These are phyloP conservation scores for Tonatia bakeri DNA, from an alignment of 2,113 vertebrate genomes.

Conservation along the genomic window DNA sequence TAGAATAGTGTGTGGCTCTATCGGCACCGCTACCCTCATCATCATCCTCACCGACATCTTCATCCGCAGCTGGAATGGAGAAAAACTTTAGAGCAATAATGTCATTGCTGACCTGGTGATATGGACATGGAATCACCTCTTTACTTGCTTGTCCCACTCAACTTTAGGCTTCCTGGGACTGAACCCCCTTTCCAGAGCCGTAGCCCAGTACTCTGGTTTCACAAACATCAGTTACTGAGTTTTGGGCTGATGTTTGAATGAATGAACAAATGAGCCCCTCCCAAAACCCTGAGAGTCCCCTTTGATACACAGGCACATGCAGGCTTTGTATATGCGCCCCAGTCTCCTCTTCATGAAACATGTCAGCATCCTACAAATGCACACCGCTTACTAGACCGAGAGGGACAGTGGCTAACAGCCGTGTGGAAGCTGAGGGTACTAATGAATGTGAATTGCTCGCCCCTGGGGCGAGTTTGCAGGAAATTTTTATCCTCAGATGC, in stretches of 20 bases:
- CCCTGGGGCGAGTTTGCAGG: background rate
- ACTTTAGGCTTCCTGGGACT: background rate
- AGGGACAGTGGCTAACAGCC: background rate
- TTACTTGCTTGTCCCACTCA: background rate
- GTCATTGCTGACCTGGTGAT: background rate
- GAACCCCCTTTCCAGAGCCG: background rate
- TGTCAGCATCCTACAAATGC: background rate
- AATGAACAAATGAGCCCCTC: background rate
- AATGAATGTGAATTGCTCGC: background rate
- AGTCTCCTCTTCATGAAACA: background rate
- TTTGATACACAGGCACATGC: background rate
- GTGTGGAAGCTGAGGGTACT: background rate
- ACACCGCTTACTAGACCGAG: background rate
- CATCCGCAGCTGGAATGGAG: background rate
- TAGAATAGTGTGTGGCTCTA: background rate
- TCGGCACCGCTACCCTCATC: no score
- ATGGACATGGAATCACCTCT: rapidly evolving
- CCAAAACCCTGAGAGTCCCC: background rate
- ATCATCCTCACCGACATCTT: background rate
- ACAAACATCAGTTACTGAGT: background rate
- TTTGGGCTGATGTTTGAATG: background rate
- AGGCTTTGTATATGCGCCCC: background rate
- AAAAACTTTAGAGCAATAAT: background rate
- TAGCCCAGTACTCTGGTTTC: background rate
- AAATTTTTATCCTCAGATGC: background rate